Conservation (phyloP, 1,140 invertebrate species). For the silkworm (Bombyx mori) region ASM3026992v2 NC_085108.1:3758501-3759000, state of each 20-base stretch:
- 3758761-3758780: conserved; percentile 39
- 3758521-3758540: conserved; percentile 47
- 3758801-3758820: conserved; percentile 28
- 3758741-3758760: conserved; percentile 38
- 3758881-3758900: conserved; percentile 9
- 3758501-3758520: conserved; percentile 35
- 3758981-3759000: conserved; percentile 34
- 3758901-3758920: conserved; percentile 42
- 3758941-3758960: conserved; percentile 7
- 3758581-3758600: conserved; percentile 42
- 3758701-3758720: conserved; percentile 5
- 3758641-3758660: conserved; percentile 53
- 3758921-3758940: conserved; percentile 42
- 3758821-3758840: conserved; percentile 25
- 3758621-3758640: conserved; percentile 56
- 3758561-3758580: conserved; percentile 49
- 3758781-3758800: conserved; percentile 48
- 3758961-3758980: conserved; percentile 40
- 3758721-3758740: conserved; percentile 25
- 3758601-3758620: too few species aligned
- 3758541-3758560: conserved; percentile 56
- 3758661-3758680: conserved; percentile 38
- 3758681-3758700: conserved; percentile 6
- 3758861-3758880: conserved; percentile 25
- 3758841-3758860: conserved; percentile 23